Percentiles rank a stretch among this genome's conserved stretches.
phyloP scores from a whole-genome alignment of 2,888 invertebrate species.

The Spisula solida region DNA sequence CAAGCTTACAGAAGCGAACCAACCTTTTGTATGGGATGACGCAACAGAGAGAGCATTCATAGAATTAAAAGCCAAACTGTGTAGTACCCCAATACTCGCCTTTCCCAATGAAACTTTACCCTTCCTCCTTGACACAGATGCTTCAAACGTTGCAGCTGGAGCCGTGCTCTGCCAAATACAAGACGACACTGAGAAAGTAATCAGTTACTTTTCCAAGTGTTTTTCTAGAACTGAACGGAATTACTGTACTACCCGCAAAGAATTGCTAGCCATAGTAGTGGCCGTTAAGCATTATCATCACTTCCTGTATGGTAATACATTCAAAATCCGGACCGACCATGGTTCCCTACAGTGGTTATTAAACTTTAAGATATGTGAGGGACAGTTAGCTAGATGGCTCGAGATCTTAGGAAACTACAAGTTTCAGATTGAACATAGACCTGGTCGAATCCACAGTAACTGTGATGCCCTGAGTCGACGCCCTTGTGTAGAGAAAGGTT shows the following conservation, averaged over 20 bases:
- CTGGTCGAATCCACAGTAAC: slow-evolving; percentile 53
- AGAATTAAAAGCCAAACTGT: no score
- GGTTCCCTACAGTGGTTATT: background rate
- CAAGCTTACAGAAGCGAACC: slow-evolving; percentile 51
- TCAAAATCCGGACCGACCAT: no score
- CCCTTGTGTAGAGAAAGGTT: no score
- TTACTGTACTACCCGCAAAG: no score
- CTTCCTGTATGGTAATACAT: no score
- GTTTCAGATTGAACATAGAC: slow-evolving; percentile 48
- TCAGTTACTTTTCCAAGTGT: slow-evolving; percentile 28
- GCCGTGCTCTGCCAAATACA: background rate
- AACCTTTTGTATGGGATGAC: slow-evolving; percentile 64
- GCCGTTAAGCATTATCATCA: no score
- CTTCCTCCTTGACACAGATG: slow-evolving; percentile 51
- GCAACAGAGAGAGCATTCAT: slow-evolving; percentile 51
- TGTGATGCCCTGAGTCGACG: slow-evolving; percentile 57
- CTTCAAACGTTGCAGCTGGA: slow-evolving; percentile 36
- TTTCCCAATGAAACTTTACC: slow-evolving; percentile 49
- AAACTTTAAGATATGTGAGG: slow-evolving; percentile 50
- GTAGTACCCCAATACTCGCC: slow-evolving; percentile 59
- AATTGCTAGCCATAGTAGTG: no score
- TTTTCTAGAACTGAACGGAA: no score
- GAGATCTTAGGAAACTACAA: slow-evolving; percentile 51
- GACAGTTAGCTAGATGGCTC: slow-evolving; percentile 58
- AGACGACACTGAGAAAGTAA: slow-evolving; percentile 18